Evolutionary conservation across 2,113 vertebrate species (phyloP), one percentile per base, ranked within the genome.

Genomic region (Periophthalmodon schlosseri): DNA sequence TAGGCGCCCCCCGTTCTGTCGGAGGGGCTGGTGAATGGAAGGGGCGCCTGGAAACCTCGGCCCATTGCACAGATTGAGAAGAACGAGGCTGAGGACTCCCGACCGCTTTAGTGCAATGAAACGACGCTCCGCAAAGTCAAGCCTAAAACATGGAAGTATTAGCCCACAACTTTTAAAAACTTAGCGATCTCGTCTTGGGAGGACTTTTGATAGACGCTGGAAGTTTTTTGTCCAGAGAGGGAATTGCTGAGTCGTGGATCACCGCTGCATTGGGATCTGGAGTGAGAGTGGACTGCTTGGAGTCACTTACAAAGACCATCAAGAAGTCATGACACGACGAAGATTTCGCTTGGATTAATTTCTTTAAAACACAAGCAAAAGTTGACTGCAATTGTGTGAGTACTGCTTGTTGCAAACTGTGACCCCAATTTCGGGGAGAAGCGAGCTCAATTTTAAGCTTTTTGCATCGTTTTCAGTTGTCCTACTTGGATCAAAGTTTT

Each of bases 21-120:
- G 33, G 57, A 33, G 52, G 85, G 71, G 69, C 84, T 70, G 20
- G 74, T 91, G 91, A 92, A 93, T 91, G 91, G 84, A 81, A 78
- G 79, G 92, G 92, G 91, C n/a, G 87, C 86, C 93, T 94, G 28
- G 84, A 94, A 94, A 94, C 93, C 81, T 89, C 82, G 80, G 82
- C 76, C 60, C 87, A 89, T 92, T 63, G 91, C 82, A 77, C 87
- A 64, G 80, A 91, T 85, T 78, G 89, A 74, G 79, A 68, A 79
- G 86, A 73, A 74, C 85, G 79, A 91, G 80, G 74, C 80, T 44
- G 39, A 44, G 39, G 39, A 44, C 39, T 88, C 68, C 83, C 77
- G 84, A 80, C 75, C 54, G 84, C 84, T 73, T 82, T 78, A 78
- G 66, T 77, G 18, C 63, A 39, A 79, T 66, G 82, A 83, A 74